Base-by-base conservation (phyloP, 2,888 invertebrate species). In the Leucozona laternaria region DNA sequence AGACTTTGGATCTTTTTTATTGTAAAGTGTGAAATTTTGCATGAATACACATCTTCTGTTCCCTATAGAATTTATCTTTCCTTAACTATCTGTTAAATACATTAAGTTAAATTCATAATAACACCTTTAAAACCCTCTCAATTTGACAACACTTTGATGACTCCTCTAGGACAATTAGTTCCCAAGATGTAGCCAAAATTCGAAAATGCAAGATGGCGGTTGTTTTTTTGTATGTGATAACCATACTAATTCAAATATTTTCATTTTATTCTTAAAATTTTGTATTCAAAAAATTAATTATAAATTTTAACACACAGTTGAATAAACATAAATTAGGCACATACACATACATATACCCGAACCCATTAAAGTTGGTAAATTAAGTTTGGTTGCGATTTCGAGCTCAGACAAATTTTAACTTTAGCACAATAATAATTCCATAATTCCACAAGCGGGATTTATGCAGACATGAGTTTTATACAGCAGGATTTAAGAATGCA, bases 361-460 rank as follows among this genome's bases (percentile, higher is more conserved):
- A 8, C 8, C 53, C 15, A n/a, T 53, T 53, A n/a, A 53, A 53
- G 53, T 53, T 53, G 25, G 8, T 8, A 53, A 53, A 53, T 53
- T 53, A 53, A 28, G 25, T 28, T 28, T 53, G 25, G 25, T n/a
- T 28, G 3, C 53, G n/a, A 53, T 28, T 53, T 28, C 2, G 25
- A 28, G 53, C 28, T 53, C 53, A 25, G 53, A 28, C 53, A 53
- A 53, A 53, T 53, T 53, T 53, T 25, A 53, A 53, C 22, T 25
- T 53, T 28, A 13, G 11, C 13, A 25, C 50, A 53, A 15, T n/a
- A 3, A 31, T 31, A 31, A 31, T 31, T 31, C 31, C 31, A 31
- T 53, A 53, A 53, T 28, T 53, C 25, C 53, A 53, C 53, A 53
- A 28, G 22, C 22, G 53, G 53, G 53, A 53, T 53, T 53, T 53